phyloP scores from a whole-genome alignment of 2,797 vertebrate genomes.

The Rhynchotus rufescens region DNA sequence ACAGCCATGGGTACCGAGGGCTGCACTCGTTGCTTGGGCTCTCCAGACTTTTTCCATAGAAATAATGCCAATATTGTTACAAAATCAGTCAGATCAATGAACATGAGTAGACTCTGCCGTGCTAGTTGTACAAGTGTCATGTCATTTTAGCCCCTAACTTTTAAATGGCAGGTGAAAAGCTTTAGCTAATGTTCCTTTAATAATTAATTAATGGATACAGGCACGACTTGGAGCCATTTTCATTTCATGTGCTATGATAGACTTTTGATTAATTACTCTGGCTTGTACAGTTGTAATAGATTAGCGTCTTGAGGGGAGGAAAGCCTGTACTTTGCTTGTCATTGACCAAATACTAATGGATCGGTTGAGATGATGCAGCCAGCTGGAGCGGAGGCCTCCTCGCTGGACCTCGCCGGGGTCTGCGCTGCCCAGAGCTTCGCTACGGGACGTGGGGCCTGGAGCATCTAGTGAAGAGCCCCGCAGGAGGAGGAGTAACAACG shows the following conservation, averaged over 20 bases:
- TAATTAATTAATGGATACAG: slow-evolving; percentile 71
- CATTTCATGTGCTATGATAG: slow-evolving; percentile 67
- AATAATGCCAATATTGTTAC: not conserved
- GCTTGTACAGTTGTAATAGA: slow-evolving; percentile 59
- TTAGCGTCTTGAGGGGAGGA: slow-evolving; percentile 53
- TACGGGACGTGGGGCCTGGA: not conserved
- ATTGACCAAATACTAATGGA: slow-evolving; percentile 48
- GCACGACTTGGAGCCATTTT: slow-evolving; percentile 69
- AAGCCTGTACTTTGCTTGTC: slow-evolving; percentile 58
- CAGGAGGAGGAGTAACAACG: not conserved
- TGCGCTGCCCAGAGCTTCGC: not conserved
- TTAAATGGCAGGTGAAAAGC: slow-evolving; percentile 66
- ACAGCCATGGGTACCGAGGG: rapidly evolving
- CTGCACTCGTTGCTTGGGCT: not conserved
- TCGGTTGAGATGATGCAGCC: not conserved
- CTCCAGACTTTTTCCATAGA: not conserved
- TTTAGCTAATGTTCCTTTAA: slow-evolving; percentile 68
- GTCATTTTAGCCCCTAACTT: slow-evolving; percentile 33
- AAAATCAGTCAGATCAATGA: not conserved
- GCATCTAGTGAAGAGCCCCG: not conserved
- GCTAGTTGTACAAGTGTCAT: not conserved
- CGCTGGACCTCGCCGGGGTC: not conserved
- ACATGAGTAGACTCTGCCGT: not conserved
- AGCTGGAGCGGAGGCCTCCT: not conserved
- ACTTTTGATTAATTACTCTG: slow-evolving; percentile 73